phyloP scores from a whole-genome alignment of 1,140 invertebrate genomes.

The Cotesia typhae region DNA sequence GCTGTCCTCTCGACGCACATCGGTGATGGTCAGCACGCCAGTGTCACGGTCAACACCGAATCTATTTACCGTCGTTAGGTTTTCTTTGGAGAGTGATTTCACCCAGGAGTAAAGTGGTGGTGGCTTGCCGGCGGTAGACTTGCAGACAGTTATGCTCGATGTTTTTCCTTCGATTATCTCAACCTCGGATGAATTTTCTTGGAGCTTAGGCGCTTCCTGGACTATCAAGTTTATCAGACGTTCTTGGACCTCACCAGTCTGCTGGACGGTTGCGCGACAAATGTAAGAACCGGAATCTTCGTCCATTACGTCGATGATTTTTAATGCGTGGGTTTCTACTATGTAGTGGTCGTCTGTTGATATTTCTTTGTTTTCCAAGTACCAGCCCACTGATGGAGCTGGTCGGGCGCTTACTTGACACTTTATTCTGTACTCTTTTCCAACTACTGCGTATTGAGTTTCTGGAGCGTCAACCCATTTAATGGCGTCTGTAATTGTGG shows the following conservation, averaged over 20 bases:
- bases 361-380: slow-evolving; percentile 76
- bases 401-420: slow-evolving; percentile 88
- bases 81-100: slow-evolving; percentile 71
- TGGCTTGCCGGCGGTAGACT: slow-evolving; percentile 83
- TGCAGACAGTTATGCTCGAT: slow-evolving; percentile 74
- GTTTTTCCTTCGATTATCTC: slow-evolving; percentile 82
- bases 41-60: slow-evolving; percentile 78
- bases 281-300: slow-evolving; percentile 86
- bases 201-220: slow-evolving; percentile 78
- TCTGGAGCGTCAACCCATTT: slow-evolving; percentile 85
- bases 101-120: slow-evolving; percentile 84
- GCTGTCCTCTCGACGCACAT: slow-evolving; percentile 80
- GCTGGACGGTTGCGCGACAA: slow-evolving; percentile 81
- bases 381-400: slow-evolving; percentile 84
- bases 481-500: slow-evolving; percentile 76
- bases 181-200: slow-evolving; percentile 65
- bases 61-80: slow-evolving; percentile 75
- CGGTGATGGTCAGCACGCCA: slow-evolving; percentile 76
- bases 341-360: slow-evolving; percentile 75
- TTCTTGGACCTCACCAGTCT: slow-evolving; percentile 80
- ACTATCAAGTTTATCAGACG: slow-evolving; percentile 83
- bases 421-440: slow-evolving; percentile 77
- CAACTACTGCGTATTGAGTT: slow-evolving; percentile 83
- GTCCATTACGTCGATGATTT: slow-evolving; percentile 80
- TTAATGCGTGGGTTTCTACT: slow-evolving; percentile 77